Evolutionary conservation across 2,797 vertebrate species (phyloP).

Genomic region (Pogoniulus pusillus): DNA sequence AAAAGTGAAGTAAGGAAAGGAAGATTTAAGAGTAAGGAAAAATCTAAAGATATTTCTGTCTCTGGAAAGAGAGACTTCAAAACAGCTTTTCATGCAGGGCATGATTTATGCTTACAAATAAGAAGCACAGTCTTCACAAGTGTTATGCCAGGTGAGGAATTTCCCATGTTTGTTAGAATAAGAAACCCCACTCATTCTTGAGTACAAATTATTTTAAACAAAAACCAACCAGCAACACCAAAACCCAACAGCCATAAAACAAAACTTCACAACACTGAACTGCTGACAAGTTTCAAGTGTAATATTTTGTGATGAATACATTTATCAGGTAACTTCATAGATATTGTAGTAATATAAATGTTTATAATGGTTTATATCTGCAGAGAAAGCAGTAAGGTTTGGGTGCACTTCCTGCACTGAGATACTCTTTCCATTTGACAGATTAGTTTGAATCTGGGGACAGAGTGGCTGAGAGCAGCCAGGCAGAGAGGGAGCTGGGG

Average conservation of each 20-base stretch:
- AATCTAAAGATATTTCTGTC: conserved; percentile 39
- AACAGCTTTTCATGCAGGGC: conserved; percentile 55
- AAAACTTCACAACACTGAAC: neutral
- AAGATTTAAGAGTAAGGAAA: conserved; percentile 58
- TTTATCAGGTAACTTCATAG: neutral
- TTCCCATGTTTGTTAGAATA: neutral
- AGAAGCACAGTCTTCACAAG: conserved; percentile 12
- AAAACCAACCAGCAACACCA: neutral
- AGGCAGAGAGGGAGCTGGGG: no score
- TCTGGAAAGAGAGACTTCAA: conserved; percentile 45
- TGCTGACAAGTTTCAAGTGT: neutral
- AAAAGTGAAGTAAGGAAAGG: conserved; percentile 39
- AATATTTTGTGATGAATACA: no score
- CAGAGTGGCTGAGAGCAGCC: no score
- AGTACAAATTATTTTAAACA: neutral
- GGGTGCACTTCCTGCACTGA: neutral
- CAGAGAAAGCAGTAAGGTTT: neutral
- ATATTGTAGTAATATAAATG: neutral
- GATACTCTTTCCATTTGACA: neutral
- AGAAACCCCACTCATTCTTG: neutral
- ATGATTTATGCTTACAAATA: conserved; percentile 40
- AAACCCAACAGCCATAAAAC: neutral
- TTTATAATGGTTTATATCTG: neutral
- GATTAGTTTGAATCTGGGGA: no score
- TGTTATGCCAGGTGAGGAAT: neutral